These are phyloP conservation scores for Seriola rivoliana DNA, from an alignment of 2,113 vertebrate genomes.

Conservation along the genomic window DNA sequence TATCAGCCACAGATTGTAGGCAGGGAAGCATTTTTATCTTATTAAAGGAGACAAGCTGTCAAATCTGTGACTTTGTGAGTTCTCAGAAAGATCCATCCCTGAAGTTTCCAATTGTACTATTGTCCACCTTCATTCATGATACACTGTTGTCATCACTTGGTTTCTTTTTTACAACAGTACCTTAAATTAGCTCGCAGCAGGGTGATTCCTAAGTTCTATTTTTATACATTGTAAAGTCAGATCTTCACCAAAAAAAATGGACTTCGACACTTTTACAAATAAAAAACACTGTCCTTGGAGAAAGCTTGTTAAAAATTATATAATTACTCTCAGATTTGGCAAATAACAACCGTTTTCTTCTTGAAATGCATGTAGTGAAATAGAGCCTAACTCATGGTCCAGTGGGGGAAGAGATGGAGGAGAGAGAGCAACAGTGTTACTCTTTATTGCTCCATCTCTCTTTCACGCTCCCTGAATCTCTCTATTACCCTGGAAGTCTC, in stretches of 20 bases:
- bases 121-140: not conserved
- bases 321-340: conserved; percentile 48
- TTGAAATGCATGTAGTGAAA: conserved; percentile 45
- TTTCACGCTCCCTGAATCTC: conserved; percentile 72
- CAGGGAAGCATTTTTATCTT: not conserved
- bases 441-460: conserved; percentile 74
- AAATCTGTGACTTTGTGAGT: not conserved
- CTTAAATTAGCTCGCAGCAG: conserved; percentile 47
- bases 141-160: not conserved
- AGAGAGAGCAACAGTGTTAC: conserved; percentile 58
- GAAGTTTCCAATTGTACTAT: not conserved
- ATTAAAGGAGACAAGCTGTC: conserved; percentile 9
- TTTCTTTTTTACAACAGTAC: conserved; percentile 7
- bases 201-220: conserved; percentile 36
- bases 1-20: not conserved
- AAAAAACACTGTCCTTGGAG: conserved; percentile 23
- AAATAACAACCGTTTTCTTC: conserved; percentile 43
- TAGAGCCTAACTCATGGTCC: conserved; percentile 52
- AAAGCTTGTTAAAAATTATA: conserved; percentile 45
- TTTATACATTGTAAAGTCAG: conserved; percentile 36
- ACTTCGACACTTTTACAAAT: conserved; percentile 12
- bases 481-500: conserved; percentile 62
- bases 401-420: conserved; percentile 45
- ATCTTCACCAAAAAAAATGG: not conserved
- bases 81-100: not conserved